These are phyloP conservation scores for Caenorhabditis remanei DNA, from an alignment of 1,140 invertebrate genomes.

Conservation along the genomic window DNA sequence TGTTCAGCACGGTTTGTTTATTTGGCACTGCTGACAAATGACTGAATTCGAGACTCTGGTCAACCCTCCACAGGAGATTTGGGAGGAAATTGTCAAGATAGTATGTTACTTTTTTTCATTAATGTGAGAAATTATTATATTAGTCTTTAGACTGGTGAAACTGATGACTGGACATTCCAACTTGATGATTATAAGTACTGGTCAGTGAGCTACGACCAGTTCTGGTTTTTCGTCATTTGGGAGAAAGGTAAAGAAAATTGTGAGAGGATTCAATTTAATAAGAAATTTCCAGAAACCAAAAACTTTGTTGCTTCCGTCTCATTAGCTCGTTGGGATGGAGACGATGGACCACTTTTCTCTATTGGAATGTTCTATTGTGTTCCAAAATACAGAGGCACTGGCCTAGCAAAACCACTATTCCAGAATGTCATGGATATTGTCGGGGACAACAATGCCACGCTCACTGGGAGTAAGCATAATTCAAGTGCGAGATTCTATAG, in stretches of 20 bases:
- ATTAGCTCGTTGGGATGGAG: slow-evolving; percentile 26
- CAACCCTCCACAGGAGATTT: slow-evolving; percentile 42
- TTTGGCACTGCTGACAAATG: not conserved
- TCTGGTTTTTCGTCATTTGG: not conserved
- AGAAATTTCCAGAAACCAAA: not conserved
- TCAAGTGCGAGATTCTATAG: not conserved
- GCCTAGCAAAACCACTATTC: slow-evolving; percentile 26
- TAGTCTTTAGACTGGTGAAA: not conserved
- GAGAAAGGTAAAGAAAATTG: not conserved
- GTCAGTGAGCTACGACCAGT: slow-evolving; percentile 18
- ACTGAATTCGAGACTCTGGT: slow-evolving; percentile 16
- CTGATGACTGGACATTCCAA: slow-evolving; percentile 39
- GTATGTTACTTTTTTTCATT: not conserved
- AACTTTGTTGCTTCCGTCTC: slow-evolving; percentile 24
- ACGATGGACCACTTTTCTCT: slow-evolving; percentile 9
- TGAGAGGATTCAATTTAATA: too few species aligned
- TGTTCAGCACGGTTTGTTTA: not conserved
- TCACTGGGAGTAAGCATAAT: slow-evolving; percentile 10
- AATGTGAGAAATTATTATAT: too few species aligned
- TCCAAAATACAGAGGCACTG: not conserved
- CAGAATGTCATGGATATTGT: slow-evolving; percentile 41
- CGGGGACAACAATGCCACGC: not conserved
- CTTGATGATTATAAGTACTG: slow-evolving; percentile 19
- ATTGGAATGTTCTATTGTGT: slow-evolving; percentile 36
- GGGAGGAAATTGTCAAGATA: slow-evolving; percentile 24